These are phyloP conservation scores for Micromys minutus DNA, from an alignment of 2,113 vertebrate genomes.

Conservation along the genomic window DNA sequence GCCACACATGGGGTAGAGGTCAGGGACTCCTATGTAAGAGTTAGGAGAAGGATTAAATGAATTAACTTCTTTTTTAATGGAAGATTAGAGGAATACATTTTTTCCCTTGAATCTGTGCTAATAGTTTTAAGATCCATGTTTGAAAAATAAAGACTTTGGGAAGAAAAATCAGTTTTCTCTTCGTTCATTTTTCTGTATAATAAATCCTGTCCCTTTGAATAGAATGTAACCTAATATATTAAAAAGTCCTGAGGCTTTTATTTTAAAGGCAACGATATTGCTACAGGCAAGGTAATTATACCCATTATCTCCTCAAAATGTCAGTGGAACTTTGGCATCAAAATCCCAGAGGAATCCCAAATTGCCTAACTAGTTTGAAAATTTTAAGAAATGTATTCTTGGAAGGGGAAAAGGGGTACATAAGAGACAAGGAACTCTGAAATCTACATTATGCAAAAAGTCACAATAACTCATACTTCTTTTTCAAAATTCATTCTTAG, in stretches of 20 bases:
- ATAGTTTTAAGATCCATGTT: slow-evolving; percentile 68
- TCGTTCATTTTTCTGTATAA: slow-evolving; percentile 67
- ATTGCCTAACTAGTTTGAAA: slow-evolving; percentile 73
- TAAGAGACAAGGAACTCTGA: slow-evolving; percentile 65
- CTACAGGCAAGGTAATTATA: slow-evolving; percentile 83
- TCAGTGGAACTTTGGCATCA: slow-evolving; percentile 75
- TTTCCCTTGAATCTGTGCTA: slow-evolving; percentile 34
- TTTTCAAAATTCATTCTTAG: slow-evolving; percentile 69
- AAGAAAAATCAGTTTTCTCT: slow-evolving; percentile 77
- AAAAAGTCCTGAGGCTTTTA: slow-evolving; percentile 75
- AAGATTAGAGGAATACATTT: slow-evolving; percentile 49
- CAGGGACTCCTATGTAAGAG: no score
- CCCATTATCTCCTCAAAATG: slow-evolving; percentile 81
- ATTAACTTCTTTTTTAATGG: slow-evolving; percentile 46
- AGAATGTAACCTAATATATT: slow-evolving; percentile 78
- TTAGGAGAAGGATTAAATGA: not conserved
- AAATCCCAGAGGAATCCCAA: slow-evolving; percentile 77
- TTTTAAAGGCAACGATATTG: slow-evolving; percentile 80
- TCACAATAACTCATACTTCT: slow-evolving; percentile 74
- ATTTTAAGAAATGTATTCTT: slow-evolving; percentile 73
- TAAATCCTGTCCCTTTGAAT: slow-evolving; percentile 79
- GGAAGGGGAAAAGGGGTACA: slow-evolving; percentile 65
- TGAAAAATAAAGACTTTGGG: slow-evolving; percentile 62
- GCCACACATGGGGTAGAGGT: no score
- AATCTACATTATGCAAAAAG: slow-evolving; percentile 70